phyloP scores from a whole-genome alignment of 2,797 vertebrate genomes.

The Mergus octosetaceus region DNA sequence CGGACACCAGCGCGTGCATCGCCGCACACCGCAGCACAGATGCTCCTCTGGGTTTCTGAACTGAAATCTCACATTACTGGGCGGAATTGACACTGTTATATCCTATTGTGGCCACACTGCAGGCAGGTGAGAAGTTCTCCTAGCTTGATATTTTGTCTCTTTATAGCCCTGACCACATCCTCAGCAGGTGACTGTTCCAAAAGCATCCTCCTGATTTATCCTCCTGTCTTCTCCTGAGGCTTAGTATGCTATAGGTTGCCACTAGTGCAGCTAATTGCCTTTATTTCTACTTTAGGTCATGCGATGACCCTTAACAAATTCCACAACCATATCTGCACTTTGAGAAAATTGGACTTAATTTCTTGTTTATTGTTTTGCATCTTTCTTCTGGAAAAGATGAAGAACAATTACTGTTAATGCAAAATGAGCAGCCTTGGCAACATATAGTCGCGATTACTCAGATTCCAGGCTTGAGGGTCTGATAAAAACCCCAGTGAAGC shows the following conservation, averaged over 20 bases:
- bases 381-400: background rate
- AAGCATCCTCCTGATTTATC: background rate
- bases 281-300: background rate
- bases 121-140: background rate
- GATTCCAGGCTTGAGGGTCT: background rate
- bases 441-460: background rate
- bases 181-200: background rate
- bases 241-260: background rate
- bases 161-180: background rate
- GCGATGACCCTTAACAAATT: background rate
- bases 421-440: background rate
- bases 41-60: background rate
- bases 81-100: background rate
- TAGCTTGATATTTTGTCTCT: background rate
- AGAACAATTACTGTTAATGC: background rate
- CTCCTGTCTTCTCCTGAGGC: background rate
- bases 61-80: background rate
- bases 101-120: background rate
- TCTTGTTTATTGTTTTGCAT: background rate
- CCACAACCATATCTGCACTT: background rate
- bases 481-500: background rate
- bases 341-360: background rate
- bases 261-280: background rate
- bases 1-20: background rate
- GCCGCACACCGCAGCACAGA: fast-evolving